Conservation (phyloP, 2,888 invertebrate species). For the Digitonthophagus gazella region DNA sequence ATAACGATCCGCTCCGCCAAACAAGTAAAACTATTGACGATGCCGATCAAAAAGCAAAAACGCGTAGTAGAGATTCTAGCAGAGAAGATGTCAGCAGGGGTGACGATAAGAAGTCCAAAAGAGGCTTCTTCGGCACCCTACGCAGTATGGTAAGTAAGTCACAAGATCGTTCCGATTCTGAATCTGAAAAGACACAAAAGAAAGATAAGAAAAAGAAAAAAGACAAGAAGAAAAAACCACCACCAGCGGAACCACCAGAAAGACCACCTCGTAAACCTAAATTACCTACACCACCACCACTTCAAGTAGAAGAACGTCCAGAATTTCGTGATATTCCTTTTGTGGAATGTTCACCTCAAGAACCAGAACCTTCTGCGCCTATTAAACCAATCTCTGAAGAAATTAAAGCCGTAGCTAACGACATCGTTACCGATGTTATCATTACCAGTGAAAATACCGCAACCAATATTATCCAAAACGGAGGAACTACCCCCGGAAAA, state of each 20-base stretch:
- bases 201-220: conserved; percentile 39
- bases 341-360: conserved; percentile 42
- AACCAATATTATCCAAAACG: conserved; percentile 28
- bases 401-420: conserved; percentile 35
- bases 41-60: conserved; percentile 28
- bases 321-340: conserved; percentile 45
- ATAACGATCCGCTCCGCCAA: conserved; percentile 31
- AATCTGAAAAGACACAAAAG: conserved; percentile 47
- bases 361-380: conserved; percentile 23
- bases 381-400: conserved; percentile 30
- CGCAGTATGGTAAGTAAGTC: conserved; percentile 49
- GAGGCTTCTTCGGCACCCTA: conserved; percentile 48
- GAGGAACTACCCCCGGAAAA: conserved; percentile 22
- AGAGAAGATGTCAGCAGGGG: conserved; percentile 37
- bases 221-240: conserved; percentile 29
- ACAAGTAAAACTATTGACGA: conserved; percentile 47
- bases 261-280: conserved; percentile 44
- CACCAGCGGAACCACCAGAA: conserved; percentile 36
- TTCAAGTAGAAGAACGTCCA: conserved; percentile 33
- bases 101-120: conserved; percentile 46
- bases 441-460: conserved; percentile 27
- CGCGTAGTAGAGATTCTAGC: conserved; percentile 32
- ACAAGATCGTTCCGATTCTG: conserved; percentile 48
- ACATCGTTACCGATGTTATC: conserved; percentile 35
- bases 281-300: conserved; percentile 41